A percentile compares a stretch with the other conserved stretches of the same genome.
Conservation (phyloP, 2,888 invertebrate species). For the Drosophila barbarae region DNA sequence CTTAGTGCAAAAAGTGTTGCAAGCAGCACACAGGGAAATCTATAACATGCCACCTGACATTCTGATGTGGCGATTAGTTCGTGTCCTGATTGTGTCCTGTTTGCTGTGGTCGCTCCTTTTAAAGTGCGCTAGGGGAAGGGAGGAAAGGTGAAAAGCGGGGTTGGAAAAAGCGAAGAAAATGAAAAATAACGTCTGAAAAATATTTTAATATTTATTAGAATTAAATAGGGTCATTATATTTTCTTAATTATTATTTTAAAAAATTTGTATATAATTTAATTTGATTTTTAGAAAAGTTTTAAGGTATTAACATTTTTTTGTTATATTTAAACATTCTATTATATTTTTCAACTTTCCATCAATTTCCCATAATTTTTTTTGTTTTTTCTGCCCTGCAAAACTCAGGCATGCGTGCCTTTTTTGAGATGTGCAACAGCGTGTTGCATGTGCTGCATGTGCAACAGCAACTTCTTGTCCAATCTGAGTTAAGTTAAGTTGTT, state of each 20-base stretch:
- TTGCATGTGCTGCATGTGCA: slow-evolving; percentile 67
- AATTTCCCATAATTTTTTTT: background rate
- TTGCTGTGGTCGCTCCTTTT: slow-evolving; percentile 36
- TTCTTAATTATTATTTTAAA: background rate
- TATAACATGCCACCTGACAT: slow-evolving; percentile 57
- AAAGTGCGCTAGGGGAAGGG: slow-evolving; percentile 40
- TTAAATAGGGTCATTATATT: background rate
- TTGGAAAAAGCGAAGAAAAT: background rate
- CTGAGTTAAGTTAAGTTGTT: slow-evolving; percentile 63
- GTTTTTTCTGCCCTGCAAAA: slow-evolving; percentile 33
- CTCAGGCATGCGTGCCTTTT: slow-evolving; percentile 34
- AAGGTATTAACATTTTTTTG: no score
- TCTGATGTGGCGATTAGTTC: slow-evolving; percentile 69
- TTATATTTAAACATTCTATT: background rate
- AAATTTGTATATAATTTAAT: no score
- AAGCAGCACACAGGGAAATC: slow-evolving; percentile 24
- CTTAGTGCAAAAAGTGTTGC: slow-evolving; percentile 36
- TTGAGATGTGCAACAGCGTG: slow-evolving; percentile 31
- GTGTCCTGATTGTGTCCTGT: slow-evolving; percentile 45
- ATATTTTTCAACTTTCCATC: background rate
- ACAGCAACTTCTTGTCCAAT: slow-evolving; percentile 44
- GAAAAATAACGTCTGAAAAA: background rate
- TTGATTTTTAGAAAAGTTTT: no score
- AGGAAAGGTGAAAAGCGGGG: slow-evolving; percentile 26
- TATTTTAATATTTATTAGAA: background rate